Base-by-base conservation (phyloP, 2,797 vertebrate species). In the Prunella strophiata region DNA sequence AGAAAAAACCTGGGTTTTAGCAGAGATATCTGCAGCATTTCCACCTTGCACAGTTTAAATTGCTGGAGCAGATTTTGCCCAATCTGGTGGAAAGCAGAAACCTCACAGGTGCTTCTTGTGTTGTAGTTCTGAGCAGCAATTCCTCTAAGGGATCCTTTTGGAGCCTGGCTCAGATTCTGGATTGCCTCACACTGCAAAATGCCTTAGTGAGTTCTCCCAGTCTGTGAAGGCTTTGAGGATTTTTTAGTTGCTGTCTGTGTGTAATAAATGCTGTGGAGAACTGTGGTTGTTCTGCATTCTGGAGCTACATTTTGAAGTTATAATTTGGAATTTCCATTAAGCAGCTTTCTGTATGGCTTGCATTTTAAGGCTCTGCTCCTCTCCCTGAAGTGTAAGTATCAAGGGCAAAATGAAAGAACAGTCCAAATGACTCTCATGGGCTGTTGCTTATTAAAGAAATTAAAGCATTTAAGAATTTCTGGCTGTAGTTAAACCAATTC, bases 61-160 rank as follows among this genome's bases (percentile, higher is more conserved):
- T 85, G 71, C 86, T 94, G 75, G 29, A 82, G 61, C 81, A 93
- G 81, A 58, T 91, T 95, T 94, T 89, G 34, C 84, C 89, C 82
- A 78, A 23, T 72, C 52, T 96, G 89, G 34, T 71, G 45, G 68
- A 66, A 50, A 34, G 57, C 16, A 13, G 27, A 34, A 68, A 77
- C 45, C 74, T 81, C 57, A 2, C 32, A 43, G 51, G 17, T 8
- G 7, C 19, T n/a, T 30, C 58, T 18, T 43, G 15, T 58, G 25
- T 19, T 66, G 16, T 11, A 6, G 16, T 63, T 93, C n/a, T 25
- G n/a, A 47, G 17, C 4, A 38, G 12, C 16, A 73, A 2, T 77
- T 83, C 80, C 73, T 76, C 51, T 7, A 9, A 20, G 57, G 42
- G 12, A 19, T 43, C 17, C 11, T 54, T 10, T 22, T 54, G 57